phyloP scores from a whole-genome alignment of 2,888 invertebrate species.

The Acrobasis repandana region DNA sequence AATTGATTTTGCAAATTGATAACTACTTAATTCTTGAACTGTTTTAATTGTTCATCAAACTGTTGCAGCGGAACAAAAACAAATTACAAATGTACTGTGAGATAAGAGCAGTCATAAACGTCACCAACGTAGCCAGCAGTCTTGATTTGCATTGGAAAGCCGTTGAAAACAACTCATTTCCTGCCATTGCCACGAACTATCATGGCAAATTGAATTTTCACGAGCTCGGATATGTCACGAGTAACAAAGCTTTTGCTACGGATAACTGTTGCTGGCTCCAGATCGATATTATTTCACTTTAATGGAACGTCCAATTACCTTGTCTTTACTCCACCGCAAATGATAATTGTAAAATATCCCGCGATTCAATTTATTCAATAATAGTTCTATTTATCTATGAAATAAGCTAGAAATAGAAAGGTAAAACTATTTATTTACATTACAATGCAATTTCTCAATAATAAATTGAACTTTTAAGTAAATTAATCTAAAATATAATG shows the following conservation, averaged over 20 bases:
- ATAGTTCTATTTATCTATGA: conserved; percentile 2
- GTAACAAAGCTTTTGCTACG: conserved; percentile 17
- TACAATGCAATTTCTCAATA: background rate
- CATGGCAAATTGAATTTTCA: conserved; percentile 52
- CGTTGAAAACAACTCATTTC: conserved; percentile 19
- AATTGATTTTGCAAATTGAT: too few relatives aligned
- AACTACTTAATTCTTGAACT: background rate
- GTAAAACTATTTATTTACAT: background rate
- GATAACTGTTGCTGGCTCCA: conserved; percentile 11
- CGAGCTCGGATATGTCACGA: conserved; percentile 12
- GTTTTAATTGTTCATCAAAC: background rate
- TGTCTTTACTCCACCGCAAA: conserved; percentile 13
- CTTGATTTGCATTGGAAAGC: conserved; percentile 9
- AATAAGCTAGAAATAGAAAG: background rate
- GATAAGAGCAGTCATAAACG: background rate
- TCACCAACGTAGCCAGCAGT: background rate
- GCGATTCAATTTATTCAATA: conserved; percentile 1
- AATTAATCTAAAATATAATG: too few relatives aligned
- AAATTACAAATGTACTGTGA: background rate
- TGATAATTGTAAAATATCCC: conserved; percentile 14
- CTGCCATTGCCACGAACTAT: conserved; percentile 40
- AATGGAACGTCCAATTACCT: conserved; percentile 10
- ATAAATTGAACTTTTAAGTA: too few relatives aligned
- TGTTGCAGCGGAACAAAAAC: background rate
- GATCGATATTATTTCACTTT: conserved; percentile 14